Percentiles rank a stretch among this genome's conserved stretches.
These are phyloP conservation scores for Petromus typicus DNA, from an alignment of 2,113 vertebrate genomes.

Conservation along the genomic window DNA sequence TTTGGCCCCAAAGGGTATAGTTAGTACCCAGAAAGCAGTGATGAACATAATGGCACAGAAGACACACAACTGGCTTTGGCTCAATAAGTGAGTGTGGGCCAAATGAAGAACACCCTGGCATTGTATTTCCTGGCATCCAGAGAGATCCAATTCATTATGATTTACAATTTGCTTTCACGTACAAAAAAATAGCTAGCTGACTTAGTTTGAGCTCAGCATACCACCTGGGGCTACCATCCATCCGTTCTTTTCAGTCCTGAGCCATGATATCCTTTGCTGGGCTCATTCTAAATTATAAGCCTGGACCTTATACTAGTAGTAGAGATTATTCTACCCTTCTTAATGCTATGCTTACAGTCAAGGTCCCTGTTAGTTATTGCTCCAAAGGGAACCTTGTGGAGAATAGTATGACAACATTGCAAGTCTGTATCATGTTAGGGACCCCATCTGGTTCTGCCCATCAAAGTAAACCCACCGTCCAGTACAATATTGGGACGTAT, in stretches of 20 bases:
- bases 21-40: slow-evolving; percentile 80
- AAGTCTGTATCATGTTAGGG: background rate
- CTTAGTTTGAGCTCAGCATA: background rate
- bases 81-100: slow-evolving; percentile 74
- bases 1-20: slow-evolving; percentile 72
- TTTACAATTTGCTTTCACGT: slow-evolving; percentile 52
- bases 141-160: slow-evolving; percentile 56
- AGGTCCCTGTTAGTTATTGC: background rate
- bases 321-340: background rate
- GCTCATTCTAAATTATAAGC: background rate
- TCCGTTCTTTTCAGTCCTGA: background rate
- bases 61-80: slow-evolving; percentile 74
- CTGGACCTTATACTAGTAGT: background rate
- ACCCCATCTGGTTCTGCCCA: background rate
- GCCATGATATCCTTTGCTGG: background rate
- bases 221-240: background rate
- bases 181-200: slow-evolving; percentile 56
- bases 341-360: slow-evolving; percentile 22
- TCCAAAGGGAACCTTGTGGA: background rate
- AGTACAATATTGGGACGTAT: background rate
- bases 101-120: slow-evolving; percentile 70
- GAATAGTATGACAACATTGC: background rate
- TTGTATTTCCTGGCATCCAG: slow-evolving; percentile 58
- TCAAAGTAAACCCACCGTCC: background rate
- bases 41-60: slow-evolving; percentile 66